Conservation (phyloP, 2,888 invertebrate genomes). For the Sisyra nigra region DNA sequence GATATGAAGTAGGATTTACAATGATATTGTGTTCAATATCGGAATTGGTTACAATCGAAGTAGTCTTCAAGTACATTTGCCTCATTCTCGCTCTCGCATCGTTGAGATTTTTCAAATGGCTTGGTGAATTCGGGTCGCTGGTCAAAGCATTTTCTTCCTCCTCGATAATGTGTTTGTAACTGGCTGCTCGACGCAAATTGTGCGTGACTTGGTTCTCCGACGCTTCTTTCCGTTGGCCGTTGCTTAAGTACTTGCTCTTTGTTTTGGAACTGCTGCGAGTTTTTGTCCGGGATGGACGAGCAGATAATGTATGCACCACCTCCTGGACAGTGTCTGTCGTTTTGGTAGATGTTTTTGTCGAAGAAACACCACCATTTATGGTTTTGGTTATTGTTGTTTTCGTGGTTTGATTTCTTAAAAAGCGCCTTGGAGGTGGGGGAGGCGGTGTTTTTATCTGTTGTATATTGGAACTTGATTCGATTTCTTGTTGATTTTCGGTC, state of each 20-base stretch:
- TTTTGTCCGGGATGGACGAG: slow-evolving; percentile 14
- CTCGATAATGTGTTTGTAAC: slow-evolving; percentile 9
- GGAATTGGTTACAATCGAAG: slow-evolving; percentile 7
- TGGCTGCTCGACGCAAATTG: slow-evolving; percentile 6
- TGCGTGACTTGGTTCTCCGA: slow-evolving; percentile 14
- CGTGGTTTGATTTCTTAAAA: slow-evolving; percentile 12
- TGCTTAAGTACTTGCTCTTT: slow-evolving; percentile 29
- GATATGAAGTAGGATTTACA: slow-evolving; percentile 14
- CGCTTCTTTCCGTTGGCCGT: slow-evolving; percentile 24
- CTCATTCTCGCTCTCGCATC: background rate
- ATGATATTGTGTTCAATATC: slow-evolving; percentile 9
- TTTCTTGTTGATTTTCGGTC: slow-evolving; percentile 10
- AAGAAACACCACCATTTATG: slow-evolving; percentile 16
- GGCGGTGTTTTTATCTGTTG: slow-evolving; percentile 9
- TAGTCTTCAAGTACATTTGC: slow-evolving; percentile 2
- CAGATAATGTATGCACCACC: slow-evolving; percentile 13
- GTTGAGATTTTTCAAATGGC: slow-evolving; percentile 2
- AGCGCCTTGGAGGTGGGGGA: slow-evolving; percentile 12
- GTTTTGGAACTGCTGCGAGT: slow-evolving; percentile 32
- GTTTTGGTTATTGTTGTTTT: slow-evolving; percentile 11
- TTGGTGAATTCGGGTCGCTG: background rate
- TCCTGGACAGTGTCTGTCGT: slow-evolving; percentile 23
- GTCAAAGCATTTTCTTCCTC: background rate
- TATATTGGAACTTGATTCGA: slow-evolving; percentile 15
- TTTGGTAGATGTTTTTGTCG: slow-evolving; percentile 20